These are phyloP conservation scores for Acronicta alni DNA, from an alignment of 2,888 invertebrate genomes.

Conservation along the genomic window DNA sequence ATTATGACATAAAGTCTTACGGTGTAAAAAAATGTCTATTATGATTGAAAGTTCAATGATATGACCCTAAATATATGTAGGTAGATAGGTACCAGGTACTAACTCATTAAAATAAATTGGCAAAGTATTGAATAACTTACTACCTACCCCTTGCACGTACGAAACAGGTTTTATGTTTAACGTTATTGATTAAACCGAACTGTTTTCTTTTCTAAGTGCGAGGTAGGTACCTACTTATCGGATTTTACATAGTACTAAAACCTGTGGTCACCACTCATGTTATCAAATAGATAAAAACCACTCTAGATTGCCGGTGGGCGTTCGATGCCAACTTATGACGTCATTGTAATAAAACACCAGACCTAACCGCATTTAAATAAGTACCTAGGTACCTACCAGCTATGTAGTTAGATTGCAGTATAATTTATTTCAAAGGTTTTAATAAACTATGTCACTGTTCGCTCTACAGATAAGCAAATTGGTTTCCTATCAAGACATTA, in stretches of 20 bases:
- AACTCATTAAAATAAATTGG: conserved; percentile 49
- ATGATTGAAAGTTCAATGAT: too few relatives aligned
- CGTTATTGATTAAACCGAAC: conserved; percentile 55
- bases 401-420: conserved; percentile 35
- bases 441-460: conserved; percentile 8
- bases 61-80: conserved; percentile 13
- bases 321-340: conserved; percentile 61
- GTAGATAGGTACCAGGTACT: conserved; percentile 14
- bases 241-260: conserved; percentile 66
- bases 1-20: too few relatives aligned
- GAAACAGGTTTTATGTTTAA: conserved; percentile 43
- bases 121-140: conserved; percentile 45
- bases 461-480: conserved; percentile 10
- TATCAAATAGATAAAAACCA: conserved; percentile 78
- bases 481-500: conserved; percentile 4
- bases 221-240: conserved; percentile 54
- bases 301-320: conserved; percentile 74
- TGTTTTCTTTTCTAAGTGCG: conserved; percentile 47
- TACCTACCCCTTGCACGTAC: conserved; percentile 22
- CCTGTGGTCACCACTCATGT: conserved; percentile 66
- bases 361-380: conserved; percentile 54
- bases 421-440: conserved; percentile 10
- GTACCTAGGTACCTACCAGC: conserved; percentile 17
- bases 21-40: too few relatives aligned
- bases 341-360: conserved; percentile 63